A percentile compares a stretch with the other conserved stretches of the same genome.
Conservation (phyloP, 2,113 vertebrate species). For the Spheniscus mendiculus region DNA sequence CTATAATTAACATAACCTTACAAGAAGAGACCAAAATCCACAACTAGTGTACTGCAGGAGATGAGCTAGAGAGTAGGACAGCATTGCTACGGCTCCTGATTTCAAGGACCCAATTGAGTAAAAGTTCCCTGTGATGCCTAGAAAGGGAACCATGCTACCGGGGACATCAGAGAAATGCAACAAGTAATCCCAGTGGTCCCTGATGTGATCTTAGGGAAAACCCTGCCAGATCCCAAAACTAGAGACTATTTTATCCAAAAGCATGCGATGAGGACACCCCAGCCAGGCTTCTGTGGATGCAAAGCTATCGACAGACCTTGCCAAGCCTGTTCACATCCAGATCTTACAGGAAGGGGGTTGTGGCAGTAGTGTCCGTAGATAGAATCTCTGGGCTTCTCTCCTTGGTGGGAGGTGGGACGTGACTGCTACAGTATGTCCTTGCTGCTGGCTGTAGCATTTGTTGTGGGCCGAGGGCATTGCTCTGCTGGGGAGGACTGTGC, state of each 20-base stretch:
- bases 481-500: background rate
- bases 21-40: background rate
- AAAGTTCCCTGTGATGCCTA: background rate
- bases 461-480: background rate
- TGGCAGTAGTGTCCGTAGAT: background rate
- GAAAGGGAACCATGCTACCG: background rate
- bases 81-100: background rate
- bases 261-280: background rate
- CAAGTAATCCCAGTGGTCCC: background rate
- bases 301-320: background rate
- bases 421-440: background rate
- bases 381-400: background rate
- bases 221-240: background rate
- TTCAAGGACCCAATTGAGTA: background rate
- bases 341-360: background rate
- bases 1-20: background rate
- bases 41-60: background rate
- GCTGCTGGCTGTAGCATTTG: background rate
- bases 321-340: background rate
- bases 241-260: background rate
- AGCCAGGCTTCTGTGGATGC: background rate
- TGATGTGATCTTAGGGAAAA: background rate
- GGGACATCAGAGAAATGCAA: background rate
- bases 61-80: background rate
- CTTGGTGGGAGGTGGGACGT: background rate